Evolutionary conservation across 2,888 invertebrate species (phyloP).

Genomic region (Cabera pusaria): DNA sequence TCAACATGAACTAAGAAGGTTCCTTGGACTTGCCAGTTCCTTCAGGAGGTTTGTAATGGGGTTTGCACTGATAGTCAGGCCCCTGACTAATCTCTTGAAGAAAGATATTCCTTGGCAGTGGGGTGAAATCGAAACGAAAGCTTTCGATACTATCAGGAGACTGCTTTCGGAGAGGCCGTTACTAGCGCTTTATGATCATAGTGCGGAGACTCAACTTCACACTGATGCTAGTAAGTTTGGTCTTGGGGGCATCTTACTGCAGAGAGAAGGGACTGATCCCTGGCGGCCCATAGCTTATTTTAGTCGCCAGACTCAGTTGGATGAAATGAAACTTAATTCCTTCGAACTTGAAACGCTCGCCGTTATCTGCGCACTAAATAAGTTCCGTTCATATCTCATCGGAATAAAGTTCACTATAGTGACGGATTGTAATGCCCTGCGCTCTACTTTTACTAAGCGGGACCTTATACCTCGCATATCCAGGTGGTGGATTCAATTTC

Average conservation of each 20-base stretch:
- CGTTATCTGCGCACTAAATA: background rate
- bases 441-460: slow-evolving; percentile 25
- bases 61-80: slow-evolving; percentile 1
- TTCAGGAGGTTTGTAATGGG: slow-evolving; percentile 46
- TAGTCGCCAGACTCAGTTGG: slow-evolving; percentile 28
- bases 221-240: slow-evolving; percentile 42
- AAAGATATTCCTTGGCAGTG: slow-evolving; percentile 2
- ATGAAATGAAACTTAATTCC: slow-evolving; percentile 31
- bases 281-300: slow-evolving; percentile 31
- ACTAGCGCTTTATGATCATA: background rate
- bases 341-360: slow-evolving; percentile 32
- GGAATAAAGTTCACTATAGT: slow-evolving; percentile 32
- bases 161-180: background rate
- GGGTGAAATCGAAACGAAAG: background rate
- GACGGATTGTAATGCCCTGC: slow-evolving; percentile 32
- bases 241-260: slow-evolving; percentile 42
- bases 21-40: slow-evolving; percentile 39
- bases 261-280: slow-evolving; percentile 17
- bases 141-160: background rate
- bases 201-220: slow-evolving; percentile 23
- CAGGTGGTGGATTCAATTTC: too few species aligned
- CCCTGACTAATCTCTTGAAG: slow-evolving; percentile 3
- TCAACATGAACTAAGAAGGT: slow-evolving; percentile 35
- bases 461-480: slow-evolving; percentile 29
- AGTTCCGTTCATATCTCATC: slow-evolving; percentile 28